Percentiles rank a stretch among this genome's conserved stretches.
Conservation (phyloP, 1,140 invertebrate genomes). For the Hyles euphorbiae region DNA sequence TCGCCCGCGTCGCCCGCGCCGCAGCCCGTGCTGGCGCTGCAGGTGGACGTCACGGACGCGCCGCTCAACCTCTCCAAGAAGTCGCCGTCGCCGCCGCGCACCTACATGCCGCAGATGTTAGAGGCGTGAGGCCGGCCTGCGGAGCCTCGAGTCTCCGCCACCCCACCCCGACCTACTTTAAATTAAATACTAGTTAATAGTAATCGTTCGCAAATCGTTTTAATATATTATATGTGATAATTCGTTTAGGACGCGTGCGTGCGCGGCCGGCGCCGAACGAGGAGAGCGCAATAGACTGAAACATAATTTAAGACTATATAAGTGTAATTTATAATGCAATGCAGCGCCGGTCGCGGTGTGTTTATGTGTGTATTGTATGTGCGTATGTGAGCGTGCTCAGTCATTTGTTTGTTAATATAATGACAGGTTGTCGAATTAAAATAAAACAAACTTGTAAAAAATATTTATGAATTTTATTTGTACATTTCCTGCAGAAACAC, state of each 20-base stretch:
- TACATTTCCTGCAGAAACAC: too few species aligned
- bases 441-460: constrained; percentile 73
- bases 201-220: constrained; percentile 73
- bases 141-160: constrained; percentile 67
- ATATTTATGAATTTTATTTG: constrained; percentile 48
- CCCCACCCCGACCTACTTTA: constrained; percentile 71
- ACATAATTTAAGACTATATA: constrained; percentile 74
- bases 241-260: constrained; percentile 72
- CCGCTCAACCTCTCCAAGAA: constrained; percentile 92
- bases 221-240: constrained; percentile 76
- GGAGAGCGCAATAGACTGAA: constrained; percentile 75
- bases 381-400: constrained; percentile 73
- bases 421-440: constrained; percentile 75
- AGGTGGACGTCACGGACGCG: constrained; percentile 87
- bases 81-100: constrained; percentile 82
- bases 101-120: constrained; percentile 75
- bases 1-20: constrained; percentile 69
- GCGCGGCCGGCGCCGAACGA: constrained; percentile 72
- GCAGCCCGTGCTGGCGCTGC: constrained; percentile 77
- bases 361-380: constrained; percentile 73
- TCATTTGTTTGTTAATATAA: constrained; percentile 76
- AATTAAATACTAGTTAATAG: constrained; percentile 71
- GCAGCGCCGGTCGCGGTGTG: constrained; percentile 73
- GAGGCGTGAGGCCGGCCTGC: constrained; percentile 76
- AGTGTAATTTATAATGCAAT: constrained; percentile 74